A percentile compares a stretch with the other conserved stretches of the same genome.
Evolutionary conservation across 1,140 invertebrate genomes (phyloP).

Genomic region (Aphelinus certus): DNA sequence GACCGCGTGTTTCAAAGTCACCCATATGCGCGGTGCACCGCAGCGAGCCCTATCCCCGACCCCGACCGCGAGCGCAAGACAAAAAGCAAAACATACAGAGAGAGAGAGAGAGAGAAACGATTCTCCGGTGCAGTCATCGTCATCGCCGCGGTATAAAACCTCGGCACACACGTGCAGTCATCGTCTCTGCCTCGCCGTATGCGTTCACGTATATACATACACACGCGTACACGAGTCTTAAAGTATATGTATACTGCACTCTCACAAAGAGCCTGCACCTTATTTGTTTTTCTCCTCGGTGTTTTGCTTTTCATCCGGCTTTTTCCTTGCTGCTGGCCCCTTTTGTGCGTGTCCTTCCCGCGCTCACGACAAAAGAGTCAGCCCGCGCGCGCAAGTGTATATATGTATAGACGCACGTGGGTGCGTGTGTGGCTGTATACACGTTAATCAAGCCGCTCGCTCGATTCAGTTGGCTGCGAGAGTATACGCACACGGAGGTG

Average conservation of each 20-base stretch:
- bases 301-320: conserved; percentile 12
- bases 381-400: too few relatives aligned
- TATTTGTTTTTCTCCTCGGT: conserved; percentile 34
- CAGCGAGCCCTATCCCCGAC: not conserved
- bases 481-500: conserved; percentile 1
- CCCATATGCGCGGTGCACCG: too few relatives aligned
- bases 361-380: too few relatives aligned
- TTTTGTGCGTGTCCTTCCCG: not conserved
- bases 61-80: conserved; percentile 12
- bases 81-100: conserved; percentile 23
- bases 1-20: too few relatives aligned
- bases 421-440: not conserved
- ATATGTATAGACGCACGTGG: not conserved
- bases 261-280: not conserved
- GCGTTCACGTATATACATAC: not conserved
- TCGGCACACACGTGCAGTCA: not conserved
- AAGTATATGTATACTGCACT: not conserved
- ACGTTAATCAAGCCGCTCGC: conserved; percentile 10
- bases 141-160: conserved; percentile 1
- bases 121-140: conserved; percentile 37
- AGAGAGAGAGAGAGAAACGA: conserved; percentile 6
- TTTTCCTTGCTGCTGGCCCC: not conserved
- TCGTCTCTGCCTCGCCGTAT: conserved; percentile 8
- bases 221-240: not conserved
- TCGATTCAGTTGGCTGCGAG: conserved; percentile 1